These are phyloP conservation scores for Tachycineta bicolor DNA, from an alignment of 2,113 vertebrate species.

Conservation along the genomic window DNA sequence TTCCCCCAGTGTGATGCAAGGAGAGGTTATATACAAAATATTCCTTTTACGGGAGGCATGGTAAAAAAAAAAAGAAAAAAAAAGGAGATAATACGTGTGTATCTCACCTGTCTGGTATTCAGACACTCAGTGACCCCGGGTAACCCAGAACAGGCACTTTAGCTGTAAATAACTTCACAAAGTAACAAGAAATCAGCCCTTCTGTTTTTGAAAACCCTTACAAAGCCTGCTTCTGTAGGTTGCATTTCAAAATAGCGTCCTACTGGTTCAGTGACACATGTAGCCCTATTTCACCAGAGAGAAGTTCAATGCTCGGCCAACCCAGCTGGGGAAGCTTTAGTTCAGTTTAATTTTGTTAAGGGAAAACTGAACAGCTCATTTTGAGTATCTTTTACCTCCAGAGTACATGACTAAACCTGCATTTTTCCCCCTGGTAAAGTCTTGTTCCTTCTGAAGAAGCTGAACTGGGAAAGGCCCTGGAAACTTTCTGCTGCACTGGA, in stretches of 20 bases:
- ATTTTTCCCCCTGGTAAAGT: neutral
- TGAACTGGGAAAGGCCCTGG: neutral
- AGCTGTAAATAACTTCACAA: slow-evolving; percentile 25
- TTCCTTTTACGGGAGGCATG: neutral
- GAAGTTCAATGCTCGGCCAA: neutral
- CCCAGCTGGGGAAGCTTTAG: neutral
- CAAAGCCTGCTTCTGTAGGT: neutral
- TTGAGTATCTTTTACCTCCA: neutral
- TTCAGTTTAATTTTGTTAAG: neutral
- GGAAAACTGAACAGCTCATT: neutral
- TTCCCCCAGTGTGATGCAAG: neutral
- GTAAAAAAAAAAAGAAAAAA: neutral
- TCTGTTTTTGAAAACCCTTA: slow-evolving; percentile 20
- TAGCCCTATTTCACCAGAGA: neutral
- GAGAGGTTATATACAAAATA: slow-evolving; percentile 17
- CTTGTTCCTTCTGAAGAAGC: neutral
- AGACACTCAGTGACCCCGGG: slow-evolving; percentile 22
- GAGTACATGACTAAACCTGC: neutral
- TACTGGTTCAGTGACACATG: neutral
- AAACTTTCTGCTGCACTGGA: neutral
- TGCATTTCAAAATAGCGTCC: neutral
- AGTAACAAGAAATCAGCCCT: neutral
- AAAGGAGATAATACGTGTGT: neutral
- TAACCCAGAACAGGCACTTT: neutral
- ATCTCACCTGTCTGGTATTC: slow-evolving; percentile 63